Percentiles rank a stretch among this genome's conserved stretches.
These are phyloP conservation scores for Plectropomus leopardus DNA, from an alignment of 2,113 vertebrate species.

Conservation along the genomic window DNA sequence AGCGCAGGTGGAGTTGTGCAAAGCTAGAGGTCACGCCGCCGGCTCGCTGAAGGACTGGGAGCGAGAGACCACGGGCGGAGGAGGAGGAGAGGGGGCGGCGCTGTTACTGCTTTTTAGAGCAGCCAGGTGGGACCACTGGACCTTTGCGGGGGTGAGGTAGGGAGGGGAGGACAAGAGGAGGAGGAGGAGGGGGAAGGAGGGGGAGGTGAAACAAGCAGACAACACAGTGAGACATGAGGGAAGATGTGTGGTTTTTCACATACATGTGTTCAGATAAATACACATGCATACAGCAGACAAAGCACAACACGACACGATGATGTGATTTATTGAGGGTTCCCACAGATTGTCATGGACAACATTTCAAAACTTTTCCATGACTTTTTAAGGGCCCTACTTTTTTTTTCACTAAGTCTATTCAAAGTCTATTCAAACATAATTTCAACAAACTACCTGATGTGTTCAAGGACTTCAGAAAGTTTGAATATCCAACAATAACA, in stretches of 20 bases:
- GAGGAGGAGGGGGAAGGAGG: not conserved
- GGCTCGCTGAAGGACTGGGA: constrained; percentile 98
- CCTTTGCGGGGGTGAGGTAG: constrained; percentile 91
- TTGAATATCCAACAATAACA: no score
- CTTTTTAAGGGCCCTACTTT: no score
- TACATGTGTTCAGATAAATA: constrained; percentile 37
- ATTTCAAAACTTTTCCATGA: no score
- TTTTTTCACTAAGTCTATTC: no score
- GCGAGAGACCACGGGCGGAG: constrained; percentile 90
- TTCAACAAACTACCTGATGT: no score
- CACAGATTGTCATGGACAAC: no score
- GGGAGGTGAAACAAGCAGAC: constrained; percentile 73
- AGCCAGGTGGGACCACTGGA: constrained; percentile 99
- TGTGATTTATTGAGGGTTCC: no score
- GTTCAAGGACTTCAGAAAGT: no score
- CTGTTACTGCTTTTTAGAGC: constrained; percentile 95
- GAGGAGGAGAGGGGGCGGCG: constrained; percentile 80
- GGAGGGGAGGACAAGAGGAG: constrained; percentile 86
- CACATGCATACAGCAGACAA: constrained; percentile 56
- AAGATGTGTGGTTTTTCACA: constrained; percentile 68
- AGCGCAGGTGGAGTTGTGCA: constrained; percentile 96
- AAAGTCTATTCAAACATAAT: no score
- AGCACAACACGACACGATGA: constrained; percentile 36
- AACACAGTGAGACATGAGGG: constrained; percentile 79
- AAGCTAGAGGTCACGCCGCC: constrained; percentile 89